Evolutionary conservation across 2,113 vertebrate species (phyloP).

Genomic region (Antennarius striatus): DNA sequence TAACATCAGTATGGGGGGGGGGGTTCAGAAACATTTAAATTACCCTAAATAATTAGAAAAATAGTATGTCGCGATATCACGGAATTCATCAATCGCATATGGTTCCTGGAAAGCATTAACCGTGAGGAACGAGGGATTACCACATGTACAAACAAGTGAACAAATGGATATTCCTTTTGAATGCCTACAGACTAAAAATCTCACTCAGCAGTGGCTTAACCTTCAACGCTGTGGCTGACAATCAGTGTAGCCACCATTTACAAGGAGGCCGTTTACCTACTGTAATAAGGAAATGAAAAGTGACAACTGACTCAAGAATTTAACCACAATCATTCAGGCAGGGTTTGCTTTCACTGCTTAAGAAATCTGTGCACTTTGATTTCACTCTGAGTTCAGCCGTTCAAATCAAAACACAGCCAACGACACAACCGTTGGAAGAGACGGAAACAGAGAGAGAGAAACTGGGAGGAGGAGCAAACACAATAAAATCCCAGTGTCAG

Average conservation of each 20-base stretch:
- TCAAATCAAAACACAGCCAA: slow-evolving; percentile 59
- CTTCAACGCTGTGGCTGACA: slow-evolving; percentile 11
- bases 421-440: slow-evolving; percentile 44
- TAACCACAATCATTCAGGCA: slow-evolving; percentile 8
- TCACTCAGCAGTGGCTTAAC: neutral
- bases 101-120: too few species aligned
- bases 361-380: slow-evolving; percentile 35
- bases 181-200: neutral
- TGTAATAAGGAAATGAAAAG: slow-evolving; percentile 30
- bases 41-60: too few species aligned
- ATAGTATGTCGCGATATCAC: too few species aligned
- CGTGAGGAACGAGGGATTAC: too few species aligned
- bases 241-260: slow-evolving; percentile 21
- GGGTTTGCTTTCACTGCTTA: neutral
- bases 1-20: too few species aligned
- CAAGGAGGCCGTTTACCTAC: slow-evolving; percentile 22
- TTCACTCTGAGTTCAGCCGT: neutral
- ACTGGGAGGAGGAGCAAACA: slow-evolving; percentile 46
- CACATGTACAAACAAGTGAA: too few species aligned
- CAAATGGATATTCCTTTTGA: neutral
- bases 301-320: slow-evolving; percentile 14
- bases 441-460: neutral
- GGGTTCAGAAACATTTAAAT: too few species aligned
- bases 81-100: too few species aligned
- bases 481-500: slow-evolving; percentile 65